These are phyloP conservation scores for Amphiura filiformis DNA, from an alignment of 35 echinoderm and acorn worm species.

Conservation along the genomic window DNA sequence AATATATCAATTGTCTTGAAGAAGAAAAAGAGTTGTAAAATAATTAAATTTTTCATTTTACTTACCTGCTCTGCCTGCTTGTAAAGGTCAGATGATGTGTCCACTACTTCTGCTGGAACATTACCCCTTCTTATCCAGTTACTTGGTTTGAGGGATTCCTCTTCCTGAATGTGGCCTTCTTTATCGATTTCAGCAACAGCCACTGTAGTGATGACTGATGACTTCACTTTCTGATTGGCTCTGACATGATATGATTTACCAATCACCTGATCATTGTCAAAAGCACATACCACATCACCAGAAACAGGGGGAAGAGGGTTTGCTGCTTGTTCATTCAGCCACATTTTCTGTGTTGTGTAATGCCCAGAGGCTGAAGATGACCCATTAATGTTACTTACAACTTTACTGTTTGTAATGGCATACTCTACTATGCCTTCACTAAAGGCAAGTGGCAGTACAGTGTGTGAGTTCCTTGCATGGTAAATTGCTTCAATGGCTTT, in stretches of 20 bases:
- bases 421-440: slow-evolving; percentile 28
- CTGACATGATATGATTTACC: slow-evolving; percentile 45
- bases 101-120: not conserved
- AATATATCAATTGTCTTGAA: too few species aligned
- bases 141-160: slow-evolving; percentile 23
- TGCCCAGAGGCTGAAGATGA: slow-evolving; percentile 12
- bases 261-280: slow-evolving; percentile 64
- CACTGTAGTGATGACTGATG: slow-evolving; percentile 16
- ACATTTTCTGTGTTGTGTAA: not conserved
- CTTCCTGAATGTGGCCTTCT: slow-evolving; percentile 23
- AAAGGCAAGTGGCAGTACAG: slow-evolving; percentile 32
- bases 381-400: slow-evolving; percentile 1
- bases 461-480: not conserved
- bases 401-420: slow-evolving; percentile 15
- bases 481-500: slow-evolving; percentile 19
- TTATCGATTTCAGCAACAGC: slow-evolving; percentile 33
- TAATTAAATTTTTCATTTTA: too few species aligned
- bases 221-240: slow-evolving; percentile 35
- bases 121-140: slow-evolving; percentile 15
- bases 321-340: not conserved
- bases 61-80: not conserved
- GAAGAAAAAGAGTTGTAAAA: too few species aligned
- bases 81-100: not conserved
- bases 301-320: not conserved
- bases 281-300: slow-evolving; percentile 27